Base-by-base conservation (phyloP, 2,113 vertebrate species). In the Ailuropoda melanoleuca region DNA sequence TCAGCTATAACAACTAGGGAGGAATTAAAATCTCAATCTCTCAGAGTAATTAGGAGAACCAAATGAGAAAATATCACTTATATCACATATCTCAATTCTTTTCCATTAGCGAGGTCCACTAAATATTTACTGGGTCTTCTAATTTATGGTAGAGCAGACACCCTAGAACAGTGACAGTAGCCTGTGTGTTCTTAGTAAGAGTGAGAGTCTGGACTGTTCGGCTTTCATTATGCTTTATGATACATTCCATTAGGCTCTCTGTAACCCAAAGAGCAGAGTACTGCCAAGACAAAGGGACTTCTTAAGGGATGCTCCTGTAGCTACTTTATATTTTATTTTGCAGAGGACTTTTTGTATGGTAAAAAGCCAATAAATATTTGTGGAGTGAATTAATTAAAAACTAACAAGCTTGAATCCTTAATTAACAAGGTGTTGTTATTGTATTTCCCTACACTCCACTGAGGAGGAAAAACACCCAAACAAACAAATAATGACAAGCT, bases 361-460 rank as follows among this genome's bases (percentile, higher is more conserved):
- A 39, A 34, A 10, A 84, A 70, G 4, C 43, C 78, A 90, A 37
- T 81, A 91, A 74, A 78, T 93, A 91, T 48, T 89, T 96, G n/a
- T 60, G 11, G 14, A 62, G 70, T 80, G 4, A 82, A 89, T 95
- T 84, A 87, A 89, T 88, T 91, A 82, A 97, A 89, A 97, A 70
- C 8, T 64, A 95, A 82, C 13, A 70, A 94, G 19, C 3, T 43
- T 92, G 55, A 46, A 60, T 70, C 4, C 29, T 88, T 13, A 91
- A 43, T 82, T 83, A 90, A 74, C 62, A 81, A 90, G 11, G 11
- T 93, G 1, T 50, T 90, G 6, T 87, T 90, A 84, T 78, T 96
- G 56, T 86, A 82, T 68, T 96, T 96, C 46, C 17, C 31, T 93
- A 24, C n/a, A 77, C 19, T 94, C n/a, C 31, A 78, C 18, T 62